Conservation (phyloP, 2,888 invertebrate genomes). For the Hirtodrosophila confusa region DNA sequence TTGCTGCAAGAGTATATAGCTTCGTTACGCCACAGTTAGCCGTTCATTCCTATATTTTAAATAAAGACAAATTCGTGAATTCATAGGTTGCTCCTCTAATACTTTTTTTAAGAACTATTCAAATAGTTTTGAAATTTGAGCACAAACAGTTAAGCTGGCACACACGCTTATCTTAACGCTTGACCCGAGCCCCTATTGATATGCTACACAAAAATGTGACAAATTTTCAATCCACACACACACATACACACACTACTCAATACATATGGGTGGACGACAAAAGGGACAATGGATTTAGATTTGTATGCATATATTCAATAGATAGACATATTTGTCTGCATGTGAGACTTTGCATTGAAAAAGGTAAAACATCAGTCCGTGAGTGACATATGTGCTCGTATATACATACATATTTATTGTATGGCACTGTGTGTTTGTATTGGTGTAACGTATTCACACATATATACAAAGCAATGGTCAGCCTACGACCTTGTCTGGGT, state of each 20-base stretch:
- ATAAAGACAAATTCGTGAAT: no score
- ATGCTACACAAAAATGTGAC: conserved; percentile 26
- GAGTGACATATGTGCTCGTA: conserved; percentile 22
- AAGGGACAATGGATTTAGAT: conserved; percentile 33
- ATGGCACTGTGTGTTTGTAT: conserved; percentile 1
- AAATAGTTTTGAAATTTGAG: background rate
- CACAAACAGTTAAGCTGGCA: conserved; percentile 5
- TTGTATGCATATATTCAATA: conserved; percentile 35
- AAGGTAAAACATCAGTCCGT: conserved; percentile 32
- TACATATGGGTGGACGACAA: background rate
- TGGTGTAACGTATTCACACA: conserved; percentile 5
- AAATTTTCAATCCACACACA: conserved; percentile 23
- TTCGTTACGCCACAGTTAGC: no score
- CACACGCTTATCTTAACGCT: conserved; percentile 36
- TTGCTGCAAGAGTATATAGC: no score
- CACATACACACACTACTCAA: background rate
- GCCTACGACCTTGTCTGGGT: conserved; percentile 37
- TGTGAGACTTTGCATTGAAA: background rate
- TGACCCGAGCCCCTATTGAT: conserved; percentile 30
- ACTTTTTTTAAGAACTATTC: background rate
- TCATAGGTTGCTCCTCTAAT: no score
- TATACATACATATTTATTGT: no score
- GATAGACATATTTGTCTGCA: conserved; percentile 27
- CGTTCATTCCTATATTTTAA: no score
- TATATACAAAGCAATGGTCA: conserved; percentile 31